Evolutionary conservation across 1,140 invertebrate genomes (phyloP), one percentile per base, ranked within the genome.

Genomic region (Pteromalus puparum): DNA sequence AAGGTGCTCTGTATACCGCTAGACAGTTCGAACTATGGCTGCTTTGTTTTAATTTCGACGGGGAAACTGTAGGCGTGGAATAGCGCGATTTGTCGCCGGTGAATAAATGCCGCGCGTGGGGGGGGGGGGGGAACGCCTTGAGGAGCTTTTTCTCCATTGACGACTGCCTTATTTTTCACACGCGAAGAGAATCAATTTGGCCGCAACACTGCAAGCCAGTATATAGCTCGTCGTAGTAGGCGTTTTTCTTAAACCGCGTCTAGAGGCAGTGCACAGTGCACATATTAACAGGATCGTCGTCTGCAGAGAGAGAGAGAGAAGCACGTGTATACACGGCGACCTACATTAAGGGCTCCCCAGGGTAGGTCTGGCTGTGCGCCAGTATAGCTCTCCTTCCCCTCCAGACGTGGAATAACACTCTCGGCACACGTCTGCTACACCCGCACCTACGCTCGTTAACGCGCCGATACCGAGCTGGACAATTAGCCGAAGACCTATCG

Each of bases 401-500:
- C 26, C 68, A 34, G 26, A 72, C 30, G n/a, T n/a, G 68, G 12
- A 72, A 72, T 72, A 30, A 72, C 67, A 70, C 67, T 24, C 67
- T n/a, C n/a, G n/a, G 21, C n/a, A 18, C 30, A 28, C 30, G 30
- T 72, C 26, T 72, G 21, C 21, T 34, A 34, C 6, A 34, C 4
- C 30, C 68, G 30, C 12, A 72, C n/a, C 73, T n/a, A 74, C 24
- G 26, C 67, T 70, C 53, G 53, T 61, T 70, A 70, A 70, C 67
- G 12, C 67, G 67, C 67, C 67, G 26, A 70, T 70, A 70, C 26
- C 4, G 67, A 30, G 21, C 26, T 1, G 67, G 26, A 70, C 67
- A 70, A 70, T 70, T 70, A 70, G 67, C 67, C 24, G 2, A 70
- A 70, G 67, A 70, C 67, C 67, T 30, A 70, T 70, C 67, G 67